phyloP scores from a whole-genome alignment of 2,113 vertebrate species.

The Naja naja region DNA sequence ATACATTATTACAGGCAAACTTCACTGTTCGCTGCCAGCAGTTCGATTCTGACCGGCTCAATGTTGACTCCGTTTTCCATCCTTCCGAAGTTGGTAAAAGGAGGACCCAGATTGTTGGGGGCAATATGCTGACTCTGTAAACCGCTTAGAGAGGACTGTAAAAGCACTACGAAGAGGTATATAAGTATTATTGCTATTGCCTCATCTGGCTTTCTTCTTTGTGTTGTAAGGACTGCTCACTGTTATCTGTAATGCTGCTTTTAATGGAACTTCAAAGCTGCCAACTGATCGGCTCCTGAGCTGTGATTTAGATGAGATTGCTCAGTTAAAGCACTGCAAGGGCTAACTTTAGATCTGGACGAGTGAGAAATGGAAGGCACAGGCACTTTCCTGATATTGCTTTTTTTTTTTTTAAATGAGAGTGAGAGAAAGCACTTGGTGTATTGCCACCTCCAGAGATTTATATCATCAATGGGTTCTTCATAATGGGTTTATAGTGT shows the following conservation, averaged over 20 bases:
- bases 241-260: constrained; percentile 33
- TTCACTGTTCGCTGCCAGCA: background rate
- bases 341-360: constrained; percentile 31
- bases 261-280: constrained; percentile 37
- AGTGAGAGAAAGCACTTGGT: constrained; percentile 22
- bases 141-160: background rate
- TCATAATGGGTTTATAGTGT: constrained; percentile 39
- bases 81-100: background rate
- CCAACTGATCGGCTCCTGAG: constrained; percentile 27
- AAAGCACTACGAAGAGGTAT: background rate
- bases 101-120: background rate
- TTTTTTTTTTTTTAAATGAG: background rate
- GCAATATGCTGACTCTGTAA: background rate
- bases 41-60: background rate
- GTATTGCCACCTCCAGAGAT: constrained; percentile 40
- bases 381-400: background rate
- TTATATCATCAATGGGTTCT: constrained; percentile 42
- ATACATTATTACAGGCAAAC: background rate
- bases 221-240: background rate
- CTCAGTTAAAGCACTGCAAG: background rate
- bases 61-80: background rate
- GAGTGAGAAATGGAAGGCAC: background rate
- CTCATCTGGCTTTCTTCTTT: background rate
- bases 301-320: constrained; percentile 37
- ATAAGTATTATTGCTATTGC: background rate